Base-by-base conservation (phyloP, 2,888 invertebrate species). In the Oxytorus armatus region DNA sequence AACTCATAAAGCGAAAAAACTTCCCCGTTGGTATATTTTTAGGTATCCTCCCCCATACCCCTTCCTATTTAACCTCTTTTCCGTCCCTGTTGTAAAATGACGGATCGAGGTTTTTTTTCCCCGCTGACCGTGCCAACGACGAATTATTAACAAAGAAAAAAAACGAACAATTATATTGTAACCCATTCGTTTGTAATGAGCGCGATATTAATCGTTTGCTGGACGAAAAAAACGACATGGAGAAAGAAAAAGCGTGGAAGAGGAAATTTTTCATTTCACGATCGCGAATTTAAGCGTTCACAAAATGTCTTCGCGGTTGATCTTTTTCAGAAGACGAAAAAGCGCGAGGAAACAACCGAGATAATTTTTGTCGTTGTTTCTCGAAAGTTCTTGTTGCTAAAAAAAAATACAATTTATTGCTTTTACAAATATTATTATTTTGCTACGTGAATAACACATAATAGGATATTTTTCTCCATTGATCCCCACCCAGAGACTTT, bases 21-120 rank as follows among this genome's bases (percentile, higher is more conserved):
- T 49, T 65, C 36, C 76, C 57, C 80, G 21, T 59, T 73, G 61
- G 23, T 68, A 77, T 80, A 68, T 80, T 80, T 77, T 80, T 73
- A 65, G 72, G 68, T 39, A 68, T 23, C 21, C 16, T 25, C 29
- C 21, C 25, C 25, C 29, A 8, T 3, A 16, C 8, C 25, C 7
- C 51, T 18, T 39, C 36, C 10, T 3, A 42, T 25, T 47, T 4
- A 63, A 39, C 39, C 42, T 51, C n/a, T 3, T 53, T 72, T 63
- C 42, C 73, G 8, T 65, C 65, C 23, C 42, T 73, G 25, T 53
- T 63, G 25, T 33, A 51, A 51, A 39, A 70, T 10, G 36, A 18
- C 36, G 70, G 47, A 72, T 16, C 63, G 36, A 65, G 44, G 29
- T 42, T 21, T 29, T 42, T 21, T 29, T 61, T 39, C 59, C 16